A percentile compares a stretch with the other conserved stretches of the same genome.
Conservation (phyloP, 2,797 vertebrate species). For the Pantherophis alleghaniensis region DNA sequence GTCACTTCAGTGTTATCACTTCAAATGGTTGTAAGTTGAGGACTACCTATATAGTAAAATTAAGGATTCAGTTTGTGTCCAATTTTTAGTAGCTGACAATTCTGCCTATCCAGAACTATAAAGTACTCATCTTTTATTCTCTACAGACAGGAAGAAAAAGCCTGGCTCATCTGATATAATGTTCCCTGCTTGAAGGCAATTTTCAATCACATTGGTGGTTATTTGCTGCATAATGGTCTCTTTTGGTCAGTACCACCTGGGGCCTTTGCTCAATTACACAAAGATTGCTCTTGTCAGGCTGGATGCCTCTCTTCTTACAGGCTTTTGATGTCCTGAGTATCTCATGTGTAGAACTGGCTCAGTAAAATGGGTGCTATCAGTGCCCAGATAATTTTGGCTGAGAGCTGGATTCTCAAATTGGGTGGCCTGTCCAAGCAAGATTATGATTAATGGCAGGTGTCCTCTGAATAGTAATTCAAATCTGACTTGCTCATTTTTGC, state of each 20-base stretch:
- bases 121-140: not conserved
- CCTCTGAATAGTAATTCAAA: not conserved
- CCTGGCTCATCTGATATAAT: not conserved
- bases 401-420: not conserved
- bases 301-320: not conserved
- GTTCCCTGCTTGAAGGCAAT: not conserved
- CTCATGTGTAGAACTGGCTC: not conserved
- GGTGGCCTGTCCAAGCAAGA: conserved; percentile 15
- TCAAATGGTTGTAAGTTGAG: not conserved
- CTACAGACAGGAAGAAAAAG: not conserved
- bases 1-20: not conserved
- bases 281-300: not conserved
- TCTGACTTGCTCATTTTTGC: conserved; percentile 1
- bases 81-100: not conserved
- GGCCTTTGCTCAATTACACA: not conserved
- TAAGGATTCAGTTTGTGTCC: not conserved
- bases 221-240: not conserved
- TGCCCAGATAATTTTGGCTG: conserved; percentile 28
- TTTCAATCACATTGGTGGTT: too few relatives aligned
- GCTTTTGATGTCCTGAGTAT: not conserved
- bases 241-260: not conserved
- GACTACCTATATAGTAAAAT: not conserved
- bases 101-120: not conserved
- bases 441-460: conserved; percentile 19
- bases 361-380: not conserved